Percentiles rank a stretch among this genome's conserved stretches.
Evolutionary conservation across 2,888 invertebrate genomes (phyloP).

Genomic region (Leptothorax acervorum): DNA sequence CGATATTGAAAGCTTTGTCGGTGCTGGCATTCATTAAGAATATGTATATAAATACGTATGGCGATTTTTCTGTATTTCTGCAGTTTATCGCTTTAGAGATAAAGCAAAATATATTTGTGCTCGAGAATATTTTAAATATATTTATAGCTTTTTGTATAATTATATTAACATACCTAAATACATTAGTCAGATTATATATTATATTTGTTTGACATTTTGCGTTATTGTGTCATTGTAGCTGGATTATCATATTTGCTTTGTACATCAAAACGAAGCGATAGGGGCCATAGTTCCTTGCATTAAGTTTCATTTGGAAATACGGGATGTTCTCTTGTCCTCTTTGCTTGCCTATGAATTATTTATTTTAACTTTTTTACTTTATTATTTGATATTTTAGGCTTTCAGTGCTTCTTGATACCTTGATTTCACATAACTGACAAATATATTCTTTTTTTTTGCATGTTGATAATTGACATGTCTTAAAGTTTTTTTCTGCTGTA

Average conservation of each 20-base stretch:
- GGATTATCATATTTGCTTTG: not conserved
- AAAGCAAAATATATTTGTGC: conserved; percentile 24
- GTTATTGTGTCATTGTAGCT: too few relatives aligned
- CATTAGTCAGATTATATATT: not conserved
- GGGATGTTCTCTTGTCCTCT: too few relatives aligned
- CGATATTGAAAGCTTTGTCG: conserved; percentile 56
- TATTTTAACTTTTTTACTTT: too few relatives aligned
- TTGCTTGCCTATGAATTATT: too few relatives aligned
- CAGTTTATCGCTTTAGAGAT: conserved; percentile 16
- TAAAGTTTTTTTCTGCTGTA: too few relatives aligned
- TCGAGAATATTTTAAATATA: conserved; percentile 43
- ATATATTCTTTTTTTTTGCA: too few relatives aligned
- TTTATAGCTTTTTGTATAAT: conserved; percentile 27
- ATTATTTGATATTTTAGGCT: too few relatives aligned
- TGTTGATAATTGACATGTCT: too few relatives aligned
- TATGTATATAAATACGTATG: conserved; percentile 66
- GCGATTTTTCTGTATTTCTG: conserved; percentile 42
- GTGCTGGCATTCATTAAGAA: conserved; percentile 63
- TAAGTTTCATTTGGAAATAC: too few relatives aligned
- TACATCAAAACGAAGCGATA: not conserved
- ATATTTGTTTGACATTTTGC: not conserved
- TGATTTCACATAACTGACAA: too few relatives aligned
- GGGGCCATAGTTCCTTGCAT: conserved; percentile 21
- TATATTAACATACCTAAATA: conserved; percentile 19
- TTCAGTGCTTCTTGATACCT: too few relatives aligned